These are phyloP conservation scores for Coryphaenoides rupestris DNA, from an alignment of 2,113 vertebrate species.

Conservation along the genomic window DNA sequence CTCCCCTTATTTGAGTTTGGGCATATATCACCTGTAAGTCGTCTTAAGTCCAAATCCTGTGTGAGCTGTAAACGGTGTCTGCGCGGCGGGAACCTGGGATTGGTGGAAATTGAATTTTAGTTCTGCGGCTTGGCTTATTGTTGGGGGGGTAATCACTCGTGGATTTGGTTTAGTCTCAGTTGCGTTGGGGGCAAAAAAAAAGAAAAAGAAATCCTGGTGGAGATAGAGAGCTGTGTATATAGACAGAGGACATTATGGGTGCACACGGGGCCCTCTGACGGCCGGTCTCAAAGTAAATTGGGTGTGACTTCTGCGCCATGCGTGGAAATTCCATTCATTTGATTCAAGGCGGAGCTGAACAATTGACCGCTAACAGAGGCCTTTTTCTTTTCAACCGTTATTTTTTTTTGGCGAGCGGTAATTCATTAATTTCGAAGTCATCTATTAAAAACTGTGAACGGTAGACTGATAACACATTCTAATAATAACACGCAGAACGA, in stretches of 20 bases:
- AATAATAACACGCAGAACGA: too few relatives aligned
- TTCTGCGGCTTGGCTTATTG: slow-evolving; percentile 67
- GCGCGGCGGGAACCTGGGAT: slow-evolving; percentile 62
- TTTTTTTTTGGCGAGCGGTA: too few relatives aligned
- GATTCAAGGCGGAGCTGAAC: not conserved
- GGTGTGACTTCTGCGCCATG: slow-evolving; percentile 19
- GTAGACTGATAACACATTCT: too few relatives aligned
- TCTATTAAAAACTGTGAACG: too few relatives aligned
- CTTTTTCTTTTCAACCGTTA: not conserved
- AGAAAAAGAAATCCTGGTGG: too few relatives aligned
- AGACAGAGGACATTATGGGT: slow-evolving; percentile 46
- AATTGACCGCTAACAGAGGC: slow-evolving; percentile 18
- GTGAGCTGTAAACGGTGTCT: slow-evolving; percentile 65
- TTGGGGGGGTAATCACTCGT: slow-evolving; percentile 62
- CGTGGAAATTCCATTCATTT: slow-evolving; percentile 6
- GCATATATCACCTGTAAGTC: slow-evolving; percentile 71
- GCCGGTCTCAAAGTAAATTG: slow-evolving; percentile 50
- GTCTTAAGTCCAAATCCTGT: slow-evolving; percentile 69
- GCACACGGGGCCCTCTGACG: slow-evolving; percentile 48
- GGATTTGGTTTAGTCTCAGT: slow-evolving; percentile 60
- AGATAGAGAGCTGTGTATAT: slow-evolving; percentile 53
- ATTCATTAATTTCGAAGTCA: too few relatives aligned
- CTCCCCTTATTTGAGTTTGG: slow-evolving; percentile 28
- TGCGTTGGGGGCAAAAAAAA: too few relatives aligned
- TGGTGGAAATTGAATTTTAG: slow-evolving; percentile 70